phyloP scores from a whole-genome alignment of 1,140 invertebrate species.

The Atta cephalotes region DNA sequence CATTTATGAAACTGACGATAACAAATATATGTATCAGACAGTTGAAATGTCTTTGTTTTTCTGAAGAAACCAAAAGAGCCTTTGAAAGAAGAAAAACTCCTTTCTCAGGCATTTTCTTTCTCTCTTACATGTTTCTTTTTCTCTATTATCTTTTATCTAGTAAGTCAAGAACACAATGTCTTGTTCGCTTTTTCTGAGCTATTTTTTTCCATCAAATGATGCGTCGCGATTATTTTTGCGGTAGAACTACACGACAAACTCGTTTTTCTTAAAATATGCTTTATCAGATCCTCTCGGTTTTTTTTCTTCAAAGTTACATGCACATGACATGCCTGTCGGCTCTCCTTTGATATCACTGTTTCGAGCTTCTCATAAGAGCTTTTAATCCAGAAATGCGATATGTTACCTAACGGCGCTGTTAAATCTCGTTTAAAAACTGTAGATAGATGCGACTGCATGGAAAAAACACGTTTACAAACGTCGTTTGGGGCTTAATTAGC shows the following conservation, averaged over 20 bases:
- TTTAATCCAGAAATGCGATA: constrained; percentile 57
- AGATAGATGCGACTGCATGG: constrained; percentile 6
- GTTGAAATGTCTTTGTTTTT: not conserved
- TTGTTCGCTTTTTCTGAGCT: constrained; percentile 20
- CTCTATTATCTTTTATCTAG: not conserved
- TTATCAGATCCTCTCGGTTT: not conserved
- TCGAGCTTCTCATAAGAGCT: constrained; percentile 5
- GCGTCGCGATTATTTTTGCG: constrained; percentile 20
- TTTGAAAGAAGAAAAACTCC: not conserved
- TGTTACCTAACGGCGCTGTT: constrained; percentile 38
- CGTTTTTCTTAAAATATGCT: constrained; percentile 24
- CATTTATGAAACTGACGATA: not conserved
- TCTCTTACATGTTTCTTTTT: not conserved
- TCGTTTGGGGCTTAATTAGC: constrained; percentile 34
- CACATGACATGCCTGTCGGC: constrained; percentile 32
- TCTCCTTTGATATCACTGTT: constrained; percentile 35
- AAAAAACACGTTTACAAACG: constrained; percentile 34
- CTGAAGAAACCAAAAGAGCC: not conserved
- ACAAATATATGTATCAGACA: constrained; percentile 4
- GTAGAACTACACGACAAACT: not conserved
- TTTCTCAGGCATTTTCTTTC: not conserved
- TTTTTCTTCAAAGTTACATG: not conserved
- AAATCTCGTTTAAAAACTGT: constrained; percentile 53
- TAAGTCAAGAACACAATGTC: not conserved
- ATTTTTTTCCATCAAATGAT: constrained; percentile 59